Evolutionary conservation across 2,888 invertebrate genomes (phyloP).

Genomic region (Operophtera brumata): DNA sequence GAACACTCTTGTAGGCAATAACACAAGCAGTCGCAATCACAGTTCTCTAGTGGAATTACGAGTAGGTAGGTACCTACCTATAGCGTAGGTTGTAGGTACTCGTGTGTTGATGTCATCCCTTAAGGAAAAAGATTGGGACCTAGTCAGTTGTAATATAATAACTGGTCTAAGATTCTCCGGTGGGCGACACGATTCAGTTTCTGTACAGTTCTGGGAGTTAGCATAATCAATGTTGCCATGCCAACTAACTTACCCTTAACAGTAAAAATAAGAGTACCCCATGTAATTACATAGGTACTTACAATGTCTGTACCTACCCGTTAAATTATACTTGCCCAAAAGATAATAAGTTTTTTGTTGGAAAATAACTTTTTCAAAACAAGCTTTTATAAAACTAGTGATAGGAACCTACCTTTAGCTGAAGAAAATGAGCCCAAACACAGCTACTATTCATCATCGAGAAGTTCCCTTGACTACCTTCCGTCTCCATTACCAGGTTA

Average conservation of each 20-base stretch:
- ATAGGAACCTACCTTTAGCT: too few relatives aligned
- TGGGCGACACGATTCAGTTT: not conserved
- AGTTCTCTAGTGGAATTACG: conserved; percentile 33
- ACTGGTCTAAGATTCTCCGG: conserved; percentile 9
- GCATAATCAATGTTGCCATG: conserved; percentile 38
- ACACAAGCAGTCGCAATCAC: conserved; percentile 29
- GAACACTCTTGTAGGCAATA: conserved; percentile 23
- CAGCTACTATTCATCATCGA: too few relatives aligned
- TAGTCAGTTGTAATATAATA: conserved; percentile 21
- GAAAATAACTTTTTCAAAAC: too few relatives aligned
- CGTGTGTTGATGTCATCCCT: conserved; percentile 40
- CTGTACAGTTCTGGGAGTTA: conserved; percentile 3
- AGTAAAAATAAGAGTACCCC: not conserved
- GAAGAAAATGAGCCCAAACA: too few relatives aligned
- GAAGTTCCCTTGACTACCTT: too few relatives aligned
- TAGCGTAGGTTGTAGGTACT: too few relatives aligned
- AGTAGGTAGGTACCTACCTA: not conserved
- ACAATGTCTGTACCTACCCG: too few relatives aligned
- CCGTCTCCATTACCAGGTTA: too few relatives aligned
- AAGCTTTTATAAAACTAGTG: too few relatives aligned
- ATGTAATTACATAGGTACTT: too few relatives aligned
- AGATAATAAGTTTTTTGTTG: too few relatives aligned
- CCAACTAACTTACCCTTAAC: conserved; percentile 30
- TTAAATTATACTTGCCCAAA: too few relatives aligned
- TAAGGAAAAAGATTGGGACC: conserved; percentile 24